phyloP scores from a whole-genome alignment of 2,888 invertebrate species.

The Caenorhabditis afra region DNA sequence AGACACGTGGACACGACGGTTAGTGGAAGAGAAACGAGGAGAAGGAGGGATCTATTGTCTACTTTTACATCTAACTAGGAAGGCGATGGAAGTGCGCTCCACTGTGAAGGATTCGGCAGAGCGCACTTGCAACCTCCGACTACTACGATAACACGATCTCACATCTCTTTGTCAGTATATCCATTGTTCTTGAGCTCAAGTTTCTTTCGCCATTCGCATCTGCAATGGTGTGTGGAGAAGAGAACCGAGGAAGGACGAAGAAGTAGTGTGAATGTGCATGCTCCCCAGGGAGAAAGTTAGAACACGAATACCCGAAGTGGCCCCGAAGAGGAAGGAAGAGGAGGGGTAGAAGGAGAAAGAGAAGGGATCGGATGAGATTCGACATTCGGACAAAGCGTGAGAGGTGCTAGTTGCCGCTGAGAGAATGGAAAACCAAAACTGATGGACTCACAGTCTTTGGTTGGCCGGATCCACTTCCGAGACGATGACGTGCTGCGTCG shows the following conservation, averaged over 20 bases:
- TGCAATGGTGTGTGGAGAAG: slow-evolving; percentile 30
- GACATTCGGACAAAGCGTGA: slow-evolving; percentile 61
- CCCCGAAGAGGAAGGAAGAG: neutral
- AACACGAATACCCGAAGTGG: slow-evolving; percentile 6
- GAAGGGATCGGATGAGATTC: slow-evolving; percentile 21
- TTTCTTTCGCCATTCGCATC: slow-evolving; percentile 49
- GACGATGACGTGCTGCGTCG: slow-evolving; percentile 53
- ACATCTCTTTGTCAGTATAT: slow-evolving; percentile 13
- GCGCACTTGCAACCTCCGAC: neutral
- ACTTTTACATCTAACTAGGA: neutral
- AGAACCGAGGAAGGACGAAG: slow-evolving; percentile 11
- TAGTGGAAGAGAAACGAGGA: neutral
- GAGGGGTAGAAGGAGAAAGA: neutral
- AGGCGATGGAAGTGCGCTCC: neutral
- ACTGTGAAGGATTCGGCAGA: neutral
- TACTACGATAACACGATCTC: slow-evolving; percentile 4
- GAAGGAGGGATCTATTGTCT: slow-evolving; percentile 3
- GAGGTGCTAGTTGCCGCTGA: slow-evolving; percentile 11
- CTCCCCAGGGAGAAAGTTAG: neutral
- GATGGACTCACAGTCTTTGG: slow-evolving; percentile 64
- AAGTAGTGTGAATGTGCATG: slow-evolving; percentile 19
- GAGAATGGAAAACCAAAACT: neutral
- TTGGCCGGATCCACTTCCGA: slow-evolving; percentile 63
- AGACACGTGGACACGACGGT: neutral
- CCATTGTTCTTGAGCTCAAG: slow-evolving; percentile 50